phyloP scores from a whole-genome alignment of 2,888 invertebrate genomes.

The Pollenia amentaria region DNA sequence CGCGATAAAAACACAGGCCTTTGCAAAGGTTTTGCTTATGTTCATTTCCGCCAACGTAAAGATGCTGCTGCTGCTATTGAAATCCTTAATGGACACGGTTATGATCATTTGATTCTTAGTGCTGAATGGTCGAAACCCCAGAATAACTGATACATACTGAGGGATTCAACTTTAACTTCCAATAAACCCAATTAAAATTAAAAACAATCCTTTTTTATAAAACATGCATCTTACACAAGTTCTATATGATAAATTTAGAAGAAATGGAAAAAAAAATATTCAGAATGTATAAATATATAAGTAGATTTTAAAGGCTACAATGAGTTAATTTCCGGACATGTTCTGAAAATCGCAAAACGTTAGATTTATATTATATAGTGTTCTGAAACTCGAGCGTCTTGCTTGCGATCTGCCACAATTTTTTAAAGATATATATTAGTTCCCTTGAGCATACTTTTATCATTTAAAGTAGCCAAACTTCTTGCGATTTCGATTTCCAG shows the following conservation, averaged over 20 bases:
- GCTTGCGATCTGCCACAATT: too few relatives aligned
- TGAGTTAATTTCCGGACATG: too few relatives aligned
- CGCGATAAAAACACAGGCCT: constrained; percentile 95
- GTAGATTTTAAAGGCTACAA: background rate
- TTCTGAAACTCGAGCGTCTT: too few relatives aligned
- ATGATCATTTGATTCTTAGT: constrained; percentile 98
- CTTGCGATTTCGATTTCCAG: too few relatives aligned
- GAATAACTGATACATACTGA: constrained; percentile 78
- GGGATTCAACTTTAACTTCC: constrained; percentile 46
- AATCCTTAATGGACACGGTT: constrained; percentile 95
- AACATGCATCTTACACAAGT: constrained; percentile 33
- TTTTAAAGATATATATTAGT: too few relatives aligned
- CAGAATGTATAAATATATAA: constrained; percentile 30
- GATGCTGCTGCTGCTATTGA: constrained; percentile 97
- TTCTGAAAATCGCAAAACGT: too few relatives aligned
- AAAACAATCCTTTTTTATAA: constrained; percentile 37
- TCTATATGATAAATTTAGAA: constrained; percentile 27
- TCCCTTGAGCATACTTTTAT: too few relatives aligned
- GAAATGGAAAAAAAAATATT: background rate
- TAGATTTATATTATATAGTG: background rate
- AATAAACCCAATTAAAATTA: constrained; percentile 65
- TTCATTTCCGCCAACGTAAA: constrained; percentile 96
- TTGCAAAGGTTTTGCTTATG: constrained; percentile 99
- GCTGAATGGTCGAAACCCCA: constrained; percentile 99
- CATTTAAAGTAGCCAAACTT: too few relatives aligned